A percentile compares a stretch with the other conserved stretches of the same genome.
Evolutionary conservation across 1,140 invertebrate genomes (phyloP).

Genomic region (Lucilia cuprina): DNA sequence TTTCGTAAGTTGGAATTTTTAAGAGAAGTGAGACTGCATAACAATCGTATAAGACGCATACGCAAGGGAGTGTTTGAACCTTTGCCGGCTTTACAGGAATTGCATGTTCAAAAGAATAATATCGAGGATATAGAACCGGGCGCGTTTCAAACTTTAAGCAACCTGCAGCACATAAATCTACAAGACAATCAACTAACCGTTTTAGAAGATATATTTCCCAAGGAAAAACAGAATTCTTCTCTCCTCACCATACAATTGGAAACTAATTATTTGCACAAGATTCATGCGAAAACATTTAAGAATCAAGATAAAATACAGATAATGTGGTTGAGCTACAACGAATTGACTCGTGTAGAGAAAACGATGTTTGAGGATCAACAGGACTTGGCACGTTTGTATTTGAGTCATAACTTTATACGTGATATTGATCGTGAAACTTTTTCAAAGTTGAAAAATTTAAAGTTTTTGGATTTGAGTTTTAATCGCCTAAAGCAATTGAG

Average conservation of each 20-base stretch:
- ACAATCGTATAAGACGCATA: conserved; percentile 80
- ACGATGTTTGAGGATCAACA: conserved; percentile 78
- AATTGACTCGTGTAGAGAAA: conserved; percentile 74
- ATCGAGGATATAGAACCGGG: conserved; percentile 83
- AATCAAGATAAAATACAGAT: conserved; percentile 83
- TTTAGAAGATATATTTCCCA: conserved; percentile 82
- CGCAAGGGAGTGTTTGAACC: conserved; percentile 81
- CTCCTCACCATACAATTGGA: conserved; percentile 86
- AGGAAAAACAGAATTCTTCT: conserved; percentile 66
- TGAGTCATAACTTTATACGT: conserved; percentile 83
- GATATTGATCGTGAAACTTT: conserved; percentile 83
- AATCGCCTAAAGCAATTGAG: conserved; percentile 74
- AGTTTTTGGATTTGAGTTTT: conserved; percentile 79
- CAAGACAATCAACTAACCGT: conserved; percentile 80
- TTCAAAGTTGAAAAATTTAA: conserved; percentile 74
- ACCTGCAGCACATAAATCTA: conserved; percentile 87
- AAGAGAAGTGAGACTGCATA: conserved; percentile 84
- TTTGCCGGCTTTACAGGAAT: conserved; percentile 78
- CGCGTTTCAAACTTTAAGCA: conserved; percentile 80
- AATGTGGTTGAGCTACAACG: conserved; percentile 86
- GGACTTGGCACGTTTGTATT: conserved; percentile 78
- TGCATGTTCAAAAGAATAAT: conserved; percentile 87
- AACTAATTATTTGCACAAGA: conserved; percentile 77
- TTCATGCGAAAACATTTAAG: conserved; percentile 80
- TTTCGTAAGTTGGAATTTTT: conserved; percentile 78